Conservation (phyloP, 2,888 invertebrate genomes). For the Zaprionus obscuricornis region DNA sequence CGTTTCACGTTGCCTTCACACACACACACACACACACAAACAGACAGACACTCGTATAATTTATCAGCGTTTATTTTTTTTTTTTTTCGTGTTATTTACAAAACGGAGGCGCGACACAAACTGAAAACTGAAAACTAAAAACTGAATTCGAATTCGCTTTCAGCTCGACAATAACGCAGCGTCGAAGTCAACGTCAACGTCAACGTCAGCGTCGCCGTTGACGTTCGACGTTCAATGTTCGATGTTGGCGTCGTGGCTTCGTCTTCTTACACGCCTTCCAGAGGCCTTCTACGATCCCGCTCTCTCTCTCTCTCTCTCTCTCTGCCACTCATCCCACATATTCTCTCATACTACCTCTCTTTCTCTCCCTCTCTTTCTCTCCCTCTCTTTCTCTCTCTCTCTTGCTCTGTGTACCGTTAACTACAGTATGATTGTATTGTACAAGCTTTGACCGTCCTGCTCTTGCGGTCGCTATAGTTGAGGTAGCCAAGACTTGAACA, state of each 20-base stretch:
- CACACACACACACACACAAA: too few relatives aligned
- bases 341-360: too few relatives aligned
- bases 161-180: constrained; percentile 36
- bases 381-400: not conserved
- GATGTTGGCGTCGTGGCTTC: constrained; percentile 46
- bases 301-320: not conserved
- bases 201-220: not conserved
- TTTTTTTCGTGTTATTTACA: constrained; percentile 73
- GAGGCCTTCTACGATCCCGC: too few relatives aligned
- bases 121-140: constrained; percentile 69
- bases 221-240: constrained; percentile 7
- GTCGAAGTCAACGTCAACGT: constrained; percentile 18
- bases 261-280: constrained; percentile 37
- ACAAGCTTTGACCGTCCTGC: constrained; percentile 9
- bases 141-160: constrained; percentile 73
- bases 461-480: constrained; percentile 21
- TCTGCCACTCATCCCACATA: too few relatives aligned
- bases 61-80: constrained; percentile 27
- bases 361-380: too few relatives aligned
- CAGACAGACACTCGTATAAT: too few relatives aligned
- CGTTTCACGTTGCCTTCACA: constrained; percentile 22
- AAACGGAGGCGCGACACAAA: constrained; percentile 81
- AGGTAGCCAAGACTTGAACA: constrained; percentile 18
- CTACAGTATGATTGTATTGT: constrained; percentile 28
- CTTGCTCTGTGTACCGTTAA: constrained; percentile 35